A percentile compares a stretch with the other conserved stretches of the same genome.
Evolutionary conservation across 2,113 vertebrate genomes (phyloP).

Genomic region (Nestor notabilis): DNA sequence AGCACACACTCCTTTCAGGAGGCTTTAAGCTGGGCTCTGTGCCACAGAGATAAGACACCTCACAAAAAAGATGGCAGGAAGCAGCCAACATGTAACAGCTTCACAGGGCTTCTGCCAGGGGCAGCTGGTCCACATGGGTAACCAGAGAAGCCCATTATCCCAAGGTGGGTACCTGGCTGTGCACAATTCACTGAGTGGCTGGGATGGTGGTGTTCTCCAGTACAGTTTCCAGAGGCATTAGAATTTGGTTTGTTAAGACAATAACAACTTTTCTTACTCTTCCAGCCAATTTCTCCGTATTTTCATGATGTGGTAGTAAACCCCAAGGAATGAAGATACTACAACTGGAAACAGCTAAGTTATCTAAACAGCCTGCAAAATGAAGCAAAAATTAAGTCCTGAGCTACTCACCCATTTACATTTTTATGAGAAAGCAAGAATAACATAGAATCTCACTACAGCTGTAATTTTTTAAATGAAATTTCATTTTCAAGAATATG

Average conservation of each 20-base stretch:
- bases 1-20: neutral
- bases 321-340: neutral
- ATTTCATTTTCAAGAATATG: neutral
- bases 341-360: neutral
- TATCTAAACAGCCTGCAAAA: neutral
- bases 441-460: neutral
- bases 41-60: neutral
- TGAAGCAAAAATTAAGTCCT: neutral
- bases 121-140: fast-evolving
- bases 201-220: neutral
- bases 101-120: neutral
- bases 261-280: neutral
- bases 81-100: neutral
- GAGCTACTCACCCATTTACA: neutral
- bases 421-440: neutral
- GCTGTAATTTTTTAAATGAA: neutral
- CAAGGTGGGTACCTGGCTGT: fast-evolving
- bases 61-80: neutral
- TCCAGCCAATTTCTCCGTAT: neutral
- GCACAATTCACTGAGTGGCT: neutral
- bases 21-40: neutral
- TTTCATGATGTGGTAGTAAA: neutral
- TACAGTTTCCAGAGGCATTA: neutral
- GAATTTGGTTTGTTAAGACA: neutral
- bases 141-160: neutral